Evolutionary conservation across 2,888 invertebrate genomes (phyloP).

Genomic region (Chelonus formosanus): DNA sequence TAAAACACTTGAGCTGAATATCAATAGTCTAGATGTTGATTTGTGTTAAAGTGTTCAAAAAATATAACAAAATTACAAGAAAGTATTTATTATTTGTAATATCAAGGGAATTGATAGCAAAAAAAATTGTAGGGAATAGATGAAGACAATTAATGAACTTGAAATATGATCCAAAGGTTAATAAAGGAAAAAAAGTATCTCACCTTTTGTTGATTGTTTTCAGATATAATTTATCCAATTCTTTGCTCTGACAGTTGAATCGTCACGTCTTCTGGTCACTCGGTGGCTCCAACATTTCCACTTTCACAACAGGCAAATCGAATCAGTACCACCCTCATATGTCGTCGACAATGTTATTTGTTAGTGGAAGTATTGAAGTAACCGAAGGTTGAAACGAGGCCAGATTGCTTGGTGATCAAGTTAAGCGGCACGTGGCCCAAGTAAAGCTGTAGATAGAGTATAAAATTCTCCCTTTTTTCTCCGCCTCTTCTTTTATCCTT

Average conservation of each 20-base stretch:
- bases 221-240: too few species aligned
- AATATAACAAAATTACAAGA: too few species aligned
- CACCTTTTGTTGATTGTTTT: too few species aligned
- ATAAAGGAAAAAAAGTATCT: slow-evolving; percentile 5
- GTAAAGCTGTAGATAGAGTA: slow-evolving; percentile 41
- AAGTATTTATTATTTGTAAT: too few species aligned
- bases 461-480: slow-evolving; percentile 36
- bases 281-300: slow-evolving; percentile 37
- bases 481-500: slow-evolving; percentile 23
- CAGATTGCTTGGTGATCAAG: slow-evolving; percentile 65
- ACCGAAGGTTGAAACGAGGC: slow-evolving; percentile 64
- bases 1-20: too few species aligned
- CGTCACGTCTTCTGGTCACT: slow-evolving; percentile 23
- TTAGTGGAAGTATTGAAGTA: slow-evolving; percentile 63
- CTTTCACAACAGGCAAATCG: slow-evolving; percentile 59
- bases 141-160: too few species aligned
- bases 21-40: too few species aligned
- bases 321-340: slow-evolving; percentile 59
- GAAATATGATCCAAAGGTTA: not conserved
- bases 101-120: too few species aligned
- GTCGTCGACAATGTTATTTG: slow-evolving; percentile 63
- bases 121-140: too few species aligned
- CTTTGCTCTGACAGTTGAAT: too few species aligned
- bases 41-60: too few species aligned
- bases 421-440: slow-evolving; percentile 63